A percentile compares a stretch with the other conserved stretches of the same genome.
Evolutionary conservation across 2,888 invertebrate genomes (phyloP).

Genomic region (Argyra leucocephala): DNA sequence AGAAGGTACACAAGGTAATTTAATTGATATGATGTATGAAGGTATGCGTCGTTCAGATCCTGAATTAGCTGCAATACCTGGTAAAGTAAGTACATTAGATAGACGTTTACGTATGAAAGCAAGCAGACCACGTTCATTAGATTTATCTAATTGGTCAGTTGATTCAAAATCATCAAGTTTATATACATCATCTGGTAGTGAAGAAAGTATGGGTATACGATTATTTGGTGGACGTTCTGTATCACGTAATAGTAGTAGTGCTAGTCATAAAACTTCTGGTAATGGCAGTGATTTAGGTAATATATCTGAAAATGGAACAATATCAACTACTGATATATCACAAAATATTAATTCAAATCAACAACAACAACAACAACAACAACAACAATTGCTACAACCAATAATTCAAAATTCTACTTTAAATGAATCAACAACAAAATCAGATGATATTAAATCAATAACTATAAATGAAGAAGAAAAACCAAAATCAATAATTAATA

Average conservation of each 20-base stretch:
- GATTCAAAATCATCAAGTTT: conserved; percentile 73
- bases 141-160: conserved; percentile 80
- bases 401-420: conserved; percentile 3
- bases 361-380: background rate
- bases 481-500: background rate
- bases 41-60: conserved; percentile 72
- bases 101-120: conserved; percentile 72
- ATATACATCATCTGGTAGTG: conserved; percentile 77
- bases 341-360: conserved; percentile 15
- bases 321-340: conserved; percentile 36
- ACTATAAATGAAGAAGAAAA: background rate
- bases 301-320: conserved; percentile 47
- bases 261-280: conserved; percentile 50
- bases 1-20: conserved; percentile 57
- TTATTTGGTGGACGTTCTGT: conserved; percentile 49
- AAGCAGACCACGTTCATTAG: conserved; percentile 68
- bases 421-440: conserved; percentile 22
- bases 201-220: conserved; percentile 66
- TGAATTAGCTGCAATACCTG: conserved; percentile 72
- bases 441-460: background rate
- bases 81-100: conserved; percentile 72
- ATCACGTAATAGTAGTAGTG: conserved; percentile 66
- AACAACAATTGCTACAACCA: background rate
- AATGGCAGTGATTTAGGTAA: conserved; percentile 44
- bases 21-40: conserved; percentile 56